Conservation (phyloP, 1,140 invertebrate genomes). For the Heterodera schachtii region DNA sequence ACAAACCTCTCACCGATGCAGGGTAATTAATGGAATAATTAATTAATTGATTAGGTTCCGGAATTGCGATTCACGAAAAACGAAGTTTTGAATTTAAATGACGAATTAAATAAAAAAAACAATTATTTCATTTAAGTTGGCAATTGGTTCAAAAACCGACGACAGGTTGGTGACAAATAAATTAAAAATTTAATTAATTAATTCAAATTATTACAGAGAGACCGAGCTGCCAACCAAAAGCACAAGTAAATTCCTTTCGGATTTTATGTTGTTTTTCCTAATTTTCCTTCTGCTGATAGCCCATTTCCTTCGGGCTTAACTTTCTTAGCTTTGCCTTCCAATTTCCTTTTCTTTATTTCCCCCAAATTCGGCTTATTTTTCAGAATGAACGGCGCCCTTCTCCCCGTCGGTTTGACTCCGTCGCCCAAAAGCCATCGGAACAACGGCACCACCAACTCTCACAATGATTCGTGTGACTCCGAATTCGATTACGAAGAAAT, state of each 20-base stretch:
- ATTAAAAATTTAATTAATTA: not conserved
- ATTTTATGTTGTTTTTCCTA: no score
- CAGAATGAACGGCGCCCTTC: slow-evolving; percentile 17
- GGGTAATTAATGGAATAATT: slow-evolving; percentile 74
- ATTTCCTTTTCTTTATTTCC: no score
- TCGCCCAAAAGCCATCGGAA: slow-evolving; percentile 15
- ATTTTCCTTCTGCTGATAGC: no score
- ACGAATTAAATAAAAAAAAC: slow-evolving; percentile 1
- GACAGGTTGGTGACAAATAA: slow-evolving; percentile 72
- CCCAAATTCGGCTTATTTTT: not conserved
- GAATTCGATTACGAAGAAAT: not conserved
- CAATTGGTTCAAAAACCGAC: slow-evolving; percentile 99
- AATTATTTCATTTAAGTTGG: slow-evolving; percentile 72
- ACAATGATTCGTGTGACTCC: slow-evolving; percentile 6
- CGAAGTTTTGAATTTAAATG: slow-evolving; percentile 76
- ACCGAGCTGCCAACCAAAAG: slow-evolving; percentile 97
- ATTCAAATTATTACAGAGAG: slow-evolving; percentile 68
- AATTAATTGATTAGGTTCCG: not conserved
- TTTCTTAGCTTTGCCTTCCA: not conserved
- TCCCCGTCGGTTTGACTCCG: slow-evolving; percentile 15
- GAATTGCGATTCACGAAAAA: no score
- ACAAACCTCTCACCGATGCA: slow-evolving; percentile 97
- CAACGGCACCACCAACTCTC: not conserved
- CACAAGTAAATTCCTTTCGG: slow-evolving; percentile 72
- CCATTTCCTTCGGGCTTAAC: not conserved